Conservation (phyloP, 2,113 vertebrate genomes). For the Charadrius vociferus region DNA sequence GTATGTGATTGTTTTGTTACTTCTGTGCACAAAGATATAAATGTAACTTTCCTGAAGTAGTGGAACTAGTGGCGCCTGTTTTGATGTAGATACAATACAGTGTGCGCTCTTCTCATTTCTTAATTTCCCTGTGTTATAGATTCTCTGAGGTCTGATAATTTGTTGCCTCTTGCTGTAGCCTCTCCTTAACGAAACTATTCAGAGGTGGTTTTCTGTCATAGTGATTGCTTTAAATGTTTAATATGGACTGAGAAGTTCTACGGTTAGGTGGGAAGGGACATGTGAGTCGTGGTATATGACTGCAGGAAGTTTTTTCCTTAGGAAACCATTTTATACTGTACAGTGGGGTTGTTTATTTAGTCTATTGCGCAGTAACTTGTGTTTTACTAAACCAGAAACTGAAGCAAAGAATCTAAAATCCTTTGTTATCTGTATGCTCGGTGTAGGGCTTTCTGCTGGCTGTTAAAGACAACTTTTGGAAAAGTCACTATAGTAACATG, state of each 20-base stretch:
- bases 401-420: neutral
- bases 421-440: neutral
- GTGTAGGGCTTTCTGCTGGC: neutral
- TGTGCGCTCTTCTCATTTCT: rapidly evolving
- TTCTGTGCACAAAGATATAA: neutral
- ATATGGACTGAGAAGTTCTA: neutral
- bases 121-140: neutral
- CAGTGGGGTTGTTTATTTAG: neutral
- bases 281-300: neutral
- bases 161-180: neutral
- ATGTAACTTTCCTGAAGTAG: neutral
- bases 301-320: neutral
- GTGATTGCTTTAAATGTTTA: neutral
- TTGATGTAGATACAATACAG: neutral
- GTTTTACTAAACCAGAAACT: neutral
- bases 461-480: neutral
- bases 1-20: neutral
- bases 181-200: neutral
- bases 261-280: neutral
- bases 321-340: neutral
- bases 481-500: neutral
- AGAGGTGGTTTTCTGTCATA: neutral
- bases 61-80: neutral
- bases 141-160: neutral
- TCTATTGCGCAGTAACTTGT: neutral